A percentile compares a stretch with the other conserved stretches of the same genome.
phyloP scores from a whole-genome alignment of 2,888 invertebrate genomes.

The Smittia aterrima region DNA sequence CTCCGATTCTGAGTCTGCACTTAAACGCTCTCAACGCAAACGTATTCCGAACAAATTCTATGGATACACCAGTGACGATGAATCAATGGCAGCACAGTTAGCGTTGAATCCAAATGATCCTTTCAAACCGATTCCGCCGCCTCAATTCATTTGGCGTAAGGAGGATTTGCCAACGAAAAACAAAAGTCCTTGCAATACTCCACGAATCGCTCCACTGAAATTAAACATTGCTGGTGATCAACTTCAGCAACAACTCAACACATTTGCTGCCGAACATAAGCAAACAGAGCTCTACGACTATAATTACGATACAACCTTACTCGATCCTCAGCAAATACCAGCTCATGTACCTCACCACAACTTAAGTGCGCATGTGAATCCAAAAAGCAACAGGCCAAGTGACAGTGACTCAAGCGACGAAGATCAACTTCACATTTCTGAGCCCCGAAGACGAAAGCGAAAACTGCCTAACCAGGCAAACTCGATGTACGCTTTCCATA shows the following conservation, averaged over 20 bases:
- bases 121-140: conserved; percentile 60
- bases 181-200: conserved; percentile 22
- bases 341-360: conserved; percentile 42
- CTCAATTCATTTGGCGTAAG: conserved; percentile 71
- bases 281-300: not conserved
- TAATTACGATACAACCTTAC: conserved; percentile 4
- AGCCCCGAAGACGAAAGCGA: conserved; percentile 42
- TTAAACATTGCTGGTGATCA: conserved; percentile 10
- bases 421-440: conserved; percentile 56
- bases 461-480: conserved; percentile 25
- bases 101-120: conserved; percentile 49
- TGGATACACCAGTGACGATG: conserved; percentile 84
- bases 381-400: conserved; percentile 46
- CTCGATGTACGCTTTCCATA: conserved; percentile 41
- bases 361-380: conserved; percentile 44
- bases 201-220: conserved; percentile 28
- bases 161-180: conserved; percentile 64
- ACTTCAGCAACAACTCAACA: not conserved
- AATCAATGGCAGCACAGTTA: conserved; percentile 55
- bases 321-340: conserved; percentile 42
- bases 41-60: conserved; percentile 83
- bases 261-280: not conserved
- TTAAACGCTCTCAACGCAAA: conserved; percentile 74
- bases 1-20: conserved; percentile 58
- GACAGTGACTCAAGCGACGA: conserved; percentile 58